Evolutionary conservation across 1,140 invertebrate species (phyloP).

Genomic region (Bilobella aurantiaca): DNA sequence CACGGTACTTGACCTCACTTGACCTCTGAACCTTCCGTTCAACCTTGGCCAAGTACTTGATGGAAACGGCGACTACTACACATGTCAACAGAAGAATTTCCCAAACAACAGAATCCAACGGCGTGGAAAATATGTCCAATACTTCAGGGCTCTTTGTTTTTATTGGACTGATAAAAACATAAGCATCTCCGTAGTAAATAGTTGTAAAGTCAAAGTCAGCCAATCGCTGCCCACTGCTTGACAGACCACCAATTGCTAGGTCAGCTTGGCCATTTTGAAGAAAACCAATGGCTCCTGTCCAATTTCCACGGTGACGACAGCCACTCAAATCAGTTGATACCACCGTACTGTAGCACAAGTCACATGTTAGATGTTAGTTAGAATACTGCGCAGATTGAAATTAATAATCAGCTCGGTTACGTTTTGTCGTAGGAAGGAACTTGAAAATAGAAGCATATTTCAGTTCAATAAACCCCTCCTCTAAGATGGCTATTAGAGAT

Average conservation of each 20-base stretch:
- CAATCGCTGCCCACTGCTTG: background rate
- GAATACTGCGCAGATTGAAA: too few species aligned
- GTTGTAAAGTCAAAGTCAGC: constrained; percentile 3
- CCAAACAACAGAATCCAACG: background rate
- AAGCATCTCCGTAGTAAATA: constrained; percentile 11
- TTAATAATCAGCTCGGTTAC: too few species aligned
- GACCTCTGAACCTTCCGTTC: background rate
- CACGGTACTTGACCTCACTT: background rate
- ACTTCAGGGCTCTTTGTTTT: background rate
- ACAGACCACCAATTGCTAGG: constrained; percentile 8
- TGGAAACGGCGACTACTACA: background rate
- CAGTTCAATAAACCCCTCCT: too few species aligned
- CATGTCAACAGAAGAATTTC: background rate
- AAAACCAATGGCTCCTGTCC: constrained; percentile 1
- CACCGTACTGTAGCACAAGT: too few species aligned
- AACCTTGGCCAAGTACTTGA: background rate
- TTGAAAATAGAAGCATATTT: too few species aligned
- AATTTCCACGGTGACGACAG: background rate
- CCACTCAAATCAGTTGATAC: background rate
- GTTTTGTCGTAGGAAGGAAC: too few species aligned
- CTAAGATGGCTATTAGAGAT: too few species aligned
- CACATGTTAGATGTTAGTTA: too few species aligned
- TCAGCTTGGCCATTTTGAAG: background rate
- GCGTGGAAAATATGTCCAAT: background rate
- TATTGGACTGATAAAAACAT: constrained; percentile 12